These are phyloP conservation scores for Forficula auricularia DNA, from an alignment of 1,140 invertebrate genomes.

Conservation along the genomic window DNA sequence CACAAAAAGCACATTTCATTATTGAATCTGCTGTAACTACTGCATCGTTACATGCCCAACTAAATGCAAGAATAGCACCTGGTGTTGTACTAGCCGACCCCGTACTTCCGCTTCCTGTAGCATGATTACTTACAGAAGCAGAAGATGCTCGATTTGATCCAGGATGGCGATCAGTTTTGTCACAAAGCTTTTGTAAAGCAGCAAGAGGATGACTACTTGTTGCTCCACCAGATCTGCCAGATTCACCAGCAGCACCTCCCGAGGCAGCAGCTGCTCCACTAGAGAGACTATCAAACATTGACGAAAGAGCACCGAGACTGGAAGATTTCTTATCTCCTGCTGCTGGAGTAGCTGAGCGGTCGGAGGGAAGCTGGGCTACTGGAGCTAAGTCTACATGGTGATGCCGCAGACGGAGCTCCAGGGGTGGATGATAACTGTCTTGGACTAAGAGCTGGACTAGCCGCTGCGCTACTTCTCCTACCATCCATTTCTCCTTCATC, in stretches of 20 bases:
- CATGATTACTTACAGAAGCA: too few relatives aligned
- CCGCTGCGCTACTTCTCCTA: constrained; percentile 5
- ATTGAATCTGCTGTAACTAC: constrained; percentile 69
- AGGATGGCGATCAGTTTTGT: constrained; percentile 63
- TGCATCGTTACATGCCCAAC: constrained; percentile 84
- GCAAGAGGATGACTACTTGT: constrained; percentile 71
- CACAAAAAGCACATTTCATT: constrained; percentile 92
- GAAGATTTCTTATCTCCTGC: constrained; percentile 41
- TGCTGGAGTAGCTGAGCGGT: constrained; percentile 51
- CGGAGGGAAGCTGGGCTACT: constrained; percentile 50
- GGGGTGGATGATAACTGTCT: constrained; percentile 35
- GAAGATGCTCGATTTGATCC: too few relatives aligned
- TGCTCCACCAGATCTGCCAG: constrained; percentile 33
- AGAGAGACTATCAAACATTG: constrained; percentile 73
- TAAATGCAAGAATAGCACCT: constrained; percentile 73
- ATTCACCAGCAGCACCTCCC: constrained; percentile 14
- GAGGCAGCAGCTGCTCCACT: constrained; percentile 27
- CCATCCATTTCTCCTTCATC: constrained; percentile 25
- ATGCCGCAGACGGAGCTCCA: constrained; percentile 24
- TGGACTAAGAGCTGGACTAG: constrained; percentile 26
- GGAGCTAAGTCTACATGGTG: constrained; percentile 40
- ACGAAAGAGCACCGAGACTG: constrained; percentile 65
- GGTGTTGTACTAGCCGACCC: constrained; percentile 56
- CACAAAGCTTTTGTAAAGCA: constrained; percentile 82
- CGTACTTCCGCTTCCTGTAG: constrained; percentile 16